phyloP scores from a whole-genome alignment of 2,888 invertebrate genomes.

The Agonopterix arenella region DNA sequence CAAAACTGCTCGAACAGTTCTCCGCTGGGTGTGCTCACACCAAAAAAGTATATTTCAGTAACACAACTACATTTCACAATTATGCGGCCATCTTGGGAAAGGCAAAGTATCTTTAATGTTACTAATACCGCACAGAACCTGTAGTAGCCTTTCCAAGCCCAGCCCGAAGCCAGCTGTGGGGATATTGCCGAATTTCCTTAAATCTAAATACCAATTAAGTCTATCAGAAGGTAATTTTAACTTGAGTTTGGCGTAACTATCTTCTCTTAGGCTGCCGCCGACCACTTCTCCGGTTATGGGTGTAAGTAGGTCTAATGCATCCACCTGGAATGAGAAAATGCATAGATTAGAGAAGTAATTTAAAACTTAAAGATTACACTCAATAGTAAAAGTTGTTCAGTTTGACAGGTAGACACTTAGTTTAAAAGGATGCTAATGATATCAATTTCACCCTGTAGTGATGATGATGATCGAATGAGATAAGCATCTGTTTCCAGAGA shows the following conservation, averaged over 20 bases:
- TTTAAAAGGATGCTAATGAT: no score
- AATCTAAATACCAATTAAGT: slow-evolving; percentile 91
- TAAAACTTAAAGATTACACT: no score
- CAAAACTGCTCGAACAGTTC: no score
- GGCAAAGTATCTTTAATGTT: slow-evolving; percentile 97
- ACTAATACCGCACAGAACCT: slow-evolving; percentile 85
- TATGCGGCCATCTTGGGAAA: slow-evolving; percentile 96
- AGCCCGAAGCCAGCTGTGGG: slow-evolving; percentile 97
- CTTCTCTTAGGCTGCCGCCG: slow-evolving; percentile 96
- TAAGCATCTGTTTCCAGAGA: no score
- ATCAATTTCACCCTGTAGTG: no score
- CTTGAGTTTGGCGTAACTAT: slow-evolving; percentile 80
- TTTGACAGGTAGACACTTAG: no score
- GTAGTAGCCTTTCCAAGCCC: slow-evolving; percentile 95
- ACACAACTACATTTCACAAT: slow-evolving; percentile 80
- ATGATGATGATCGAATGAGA: no score
- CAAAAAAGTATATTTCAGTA: no score
- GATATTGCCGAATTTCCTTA: slow-evolving; percentile 91
- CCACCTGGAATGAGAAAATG: slow-evolving; percentile 76
- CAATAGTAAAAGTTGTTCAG: no score
- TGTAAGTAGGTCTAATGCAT: slow-evolving; percentile 91
- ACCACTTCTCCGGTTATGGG: slow-evolving; percentile 95
- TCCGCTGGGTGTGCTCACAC: no score
- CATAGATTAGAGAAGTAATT: no score
- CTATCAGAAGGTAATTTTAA: slow-evolving; percentile 77